Conservation (phyloP, 1,140 invertebrate genomes). For the Pomacea maculata region DNA sequence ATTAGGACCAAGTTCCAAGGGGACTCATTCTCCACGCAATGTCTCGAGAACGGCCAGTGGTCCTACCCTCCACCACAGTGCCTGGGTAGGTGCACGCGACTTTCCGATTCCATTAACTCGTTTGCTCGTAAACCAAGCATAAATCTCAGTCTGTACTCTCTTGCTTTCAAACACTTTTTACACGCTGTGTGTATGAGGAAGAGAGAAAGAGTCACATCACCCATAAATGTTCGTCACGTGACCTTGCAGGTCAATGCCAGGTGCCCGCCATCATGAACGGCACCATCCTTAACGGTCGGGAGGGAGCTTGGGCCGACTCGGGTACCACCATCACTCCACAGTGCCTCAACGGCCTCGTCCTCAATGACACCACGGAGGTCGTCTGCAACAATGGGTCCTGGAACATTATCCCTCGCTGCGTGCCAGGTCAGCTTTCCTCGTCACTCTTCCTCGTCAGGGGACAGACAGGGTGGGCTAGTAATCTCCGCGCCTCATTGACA, state of each 20-base stretch:
- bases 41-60: conserved; percentile 92
- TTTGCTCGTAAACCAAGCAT: no score
- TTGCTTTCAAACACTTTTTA: no score
- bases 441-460: no score
- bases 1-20: conserved; percentile 91
- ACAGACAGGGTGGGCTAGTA: no score
- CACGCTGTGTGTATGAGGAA: no score
- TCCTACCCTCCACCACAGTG: conserved; percentile 90
- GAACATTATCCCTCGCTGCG: conserved; percentile 90
- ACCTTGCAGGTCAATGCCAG: conserved; percentile 81
- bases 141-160: no score
- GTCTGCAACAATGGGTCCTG: conserved; percentile 95
- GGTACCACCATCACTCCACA: conserved; percentile 84
- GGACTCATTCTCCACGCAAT: conserved; percentile 78
- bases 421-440: conserved; percentile 72
- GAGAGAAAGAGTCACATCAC: neutral
- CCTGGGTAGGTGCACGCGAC: conserved; percentile 69
- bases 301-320: conserved; percentile 77
- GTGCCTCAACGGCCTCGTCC: conserved; percentile 89
- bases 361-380: conserved; percentile 78
- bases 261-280: conserved; percentile 89
- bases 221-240: neutral
- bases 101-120: neutral
- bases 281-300: conserved; percentile 68
- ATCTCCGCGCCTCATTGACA: no score